Evolutionary conservation across 2,113 vertebrate species (phyloP).

Genomic region (Lates calcarifer): DNA sequence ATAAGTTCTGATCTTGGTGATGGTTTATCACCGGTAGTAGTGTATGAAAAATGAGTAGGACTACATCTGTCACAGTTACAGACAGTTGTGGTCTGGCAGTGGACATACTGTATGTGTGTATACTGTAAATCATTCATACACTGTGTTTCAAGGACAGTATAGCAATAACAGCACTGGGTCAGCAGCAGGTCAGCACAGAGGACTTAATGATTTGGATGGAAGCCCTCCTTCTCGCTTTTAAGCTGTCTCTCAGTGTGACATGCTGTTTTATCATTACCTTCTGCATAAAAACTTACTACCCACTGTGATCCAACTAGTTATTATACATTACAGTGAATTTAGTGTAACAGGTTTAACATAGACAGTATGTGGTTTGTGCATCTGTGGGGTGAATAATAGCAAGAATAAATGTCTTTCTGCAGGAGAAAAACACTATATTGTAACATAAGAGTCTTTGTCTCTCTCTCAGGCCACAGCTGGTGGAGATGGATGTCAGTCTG

Average conservation of each 20-base stretch:
- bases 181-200: slow-evolving; percentile 20
- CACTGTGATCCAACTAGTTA: slow-evolving; percentile 45
- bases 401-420: neutral
- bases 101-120: neutral
- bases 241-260: slow-evolving; percentile 55
- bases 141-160: slow-evolving; percentile 8
- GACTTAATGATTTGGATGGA: slow-evolving; percentile 54
- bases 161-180: neutral
- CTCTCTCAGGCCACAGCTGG: slow-evolving; percentile 32
- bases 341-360: slow-evolving; percentile 18
- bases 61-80: neutral
- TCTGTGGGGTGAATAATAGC: neutral
- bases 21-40: neutral
- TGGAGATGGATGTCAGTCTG: slow-evolving; percentile 43
- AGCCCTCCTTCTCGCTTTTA: slow-evolving; percentile 60
- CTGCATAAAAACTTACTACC: slow-evolving; percentile 36
- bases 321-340: slow-evolving; percentile 34
- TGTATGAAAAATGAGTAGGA: neutral
- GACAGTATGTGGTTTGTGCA: neutral
- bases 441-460: neutral
- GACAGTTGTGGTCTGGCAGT: slow-evolving; percentile 2
- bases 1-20: neutral
- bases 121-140: neutral
- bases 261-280: slow-evolving; percentile 67
- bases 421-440: neutral